Evolutionary conservation across 2,888 invertebrate genomes (phyloP), one percentile per base, ranked within the genome.

Genomic region (Phortica magna): DNA sequence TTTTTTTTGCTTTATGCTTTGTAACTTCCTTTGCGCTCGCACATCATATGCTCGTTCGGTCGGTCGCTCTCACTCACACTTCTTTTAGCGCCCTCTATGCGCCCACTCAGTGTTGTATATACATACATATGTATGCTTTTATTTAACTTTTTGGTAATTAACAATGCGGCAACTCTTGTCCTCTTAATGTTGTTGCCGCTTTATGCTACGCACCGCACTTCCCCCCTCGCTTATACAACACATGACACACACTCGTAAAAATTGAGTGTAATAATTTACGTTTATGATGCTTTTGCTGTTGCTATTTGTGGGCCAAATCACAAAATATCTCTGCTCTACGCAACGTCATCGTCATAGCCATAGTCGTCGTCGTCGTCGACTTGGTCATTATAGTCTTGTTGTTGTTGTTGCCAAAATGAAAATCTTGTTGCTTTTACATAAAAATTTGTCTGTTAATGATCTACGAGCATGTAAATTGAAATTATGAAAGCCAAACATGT

Each of bases 221-320:
- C 2, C 31, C 55, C 2, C 55, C 55, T n/a, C 17, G 10, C 55
- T 55, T 7, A 55, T 55, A 17, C 31, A 31, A 55, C n/a, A 55
- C 55, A 17, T 14, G 12, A 55, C 55, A n/a, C 55, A 55, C 43
- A 68, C 19, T 48, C 68, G 48, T 68, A 64, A 68, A 68, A 68
- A 68, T 65, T 65, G 41, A 65, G 65, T 65, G 41, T 68, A 68
- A 68, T 68, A 68, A 43, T 68, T 68, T 43, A 68, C 83, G 84
- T 87, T 88, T 85, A 88, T 85, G 88, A 85, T 87, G 31, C 31
- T 31, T 31, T 31, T 31, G 31, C 31, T 83, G 70, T 53, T 83
- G 85, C 85, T 85, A 85, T 85, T 85, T 85, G n/a, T 87, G 87
- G 84, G 88, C 88, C 80, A 83, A 81, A 22, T 31, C 22, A 39